A percentile compares a stretch with the other conserved stretches of the same genome.
phyloP scores from a whole-genome alignment of 2,797 vertebrate species.

The Pipistrellus pygmaeus region DNA sequence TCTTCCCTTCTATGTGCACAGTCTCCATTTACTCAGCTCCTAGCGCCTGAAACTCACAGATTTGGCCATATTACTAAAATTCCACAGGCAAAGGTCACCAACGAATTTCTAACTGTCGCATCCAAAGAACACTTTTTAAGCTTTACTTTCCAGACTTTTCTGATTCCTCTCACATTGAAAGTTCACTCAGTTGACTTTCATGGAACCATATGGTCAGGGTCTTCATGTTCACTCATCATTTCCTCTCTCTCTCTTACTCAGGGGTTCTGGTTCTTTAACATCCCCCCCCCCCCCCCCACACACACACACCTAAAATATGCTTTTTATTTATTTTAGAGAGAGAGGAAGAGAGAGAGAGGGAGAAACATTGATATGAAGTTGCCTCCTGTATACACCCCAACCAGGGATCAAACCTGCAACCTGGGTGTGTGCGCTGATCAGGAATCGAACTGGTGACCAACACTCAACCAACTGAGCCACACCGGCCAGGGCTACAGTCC shows the following conservation, averaged over 20 bases:
- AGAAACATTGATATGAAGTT: background rate
- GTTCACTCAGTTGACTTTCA: background rate
- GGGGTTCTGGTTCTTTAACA: background rate
- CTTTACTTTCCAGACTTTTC: background rate
- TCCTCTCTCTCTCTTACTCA: background rate
- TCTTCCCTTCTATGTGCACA: background rate
- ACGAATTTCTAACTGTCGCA: constrained; percentile 23
- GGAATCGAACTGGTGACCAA: background rate
- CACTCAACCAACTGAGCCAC: background rate
- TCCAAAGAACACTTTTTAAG: background rate
- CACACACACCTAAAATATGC: background rate
- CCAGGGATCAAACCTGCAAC: background rate
- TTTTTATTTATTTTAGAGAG: background rate
- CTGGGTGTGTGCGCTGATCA: background rate
- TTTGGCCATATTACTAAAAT: background rate
- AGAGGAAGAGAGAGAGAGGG: background rate
- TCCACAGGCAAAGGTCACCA: background rate
- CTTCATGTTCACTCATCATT: background rate
- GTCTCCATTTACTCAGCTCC: background rate
- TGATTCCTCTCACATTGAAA: background rate
- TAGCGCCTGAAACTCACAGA: background rate
- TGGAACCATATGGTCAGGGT: background rate
- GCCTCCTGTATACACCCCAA: background rate
- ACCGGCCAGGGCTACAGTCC: background rate
- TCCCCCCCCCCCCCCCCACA: no score